A percentile compares a stretch with the other conserved stretches of the same genome.
Conservation (phyloP, 2,888 invertebrate genomes). For the Anthrax anthrax region DNA sequence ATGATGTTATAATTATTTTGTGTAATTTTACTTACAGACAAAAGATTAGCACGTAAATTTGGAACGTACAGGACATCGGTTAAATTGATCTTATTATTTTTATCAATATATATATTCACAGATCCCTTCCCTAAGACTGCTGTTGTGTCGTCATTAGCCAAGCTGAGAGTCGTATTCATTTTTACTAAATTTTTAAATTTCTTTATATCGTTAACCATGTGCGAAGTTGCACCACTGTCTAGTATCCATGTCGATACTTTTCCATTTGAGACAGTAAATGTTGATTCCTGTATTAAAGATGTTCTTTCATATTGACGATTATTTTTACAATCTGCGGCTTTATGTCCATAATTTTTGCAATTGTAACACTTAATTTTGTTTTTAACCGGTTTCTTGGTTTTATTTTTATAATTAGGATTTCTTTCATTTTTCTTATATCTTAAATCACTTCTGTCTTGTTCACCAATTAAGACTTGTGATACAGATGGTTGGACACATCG, state of each 20-base stretch:
- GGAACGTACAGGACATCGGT: not conserved
- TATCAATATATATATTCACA: not conserved
- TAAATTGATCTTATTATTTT: not conserved
- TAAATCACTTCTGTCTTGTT: no score
- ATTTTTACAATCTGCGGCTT: no score
- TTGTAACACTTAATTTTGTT: no score
- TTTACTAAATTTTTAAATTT: not conserved
- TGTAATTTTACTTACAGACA: conserved; percentile 4
- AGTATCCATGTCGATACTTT: not conserved
- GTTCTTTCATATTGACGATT: no score
- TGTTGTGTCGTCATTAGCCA: not conserved
- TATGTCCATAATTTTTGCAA: no score
- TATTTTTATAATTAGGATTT: no score
- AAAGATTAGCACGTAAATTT: not conserved
- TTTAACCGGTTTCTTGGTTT: no score
- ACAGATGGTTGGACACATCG: no score
- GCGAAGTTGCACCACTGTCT: conserved; percentile 5
- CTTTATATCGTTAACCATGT: not conserved
- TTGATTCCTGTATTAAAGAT: no score
- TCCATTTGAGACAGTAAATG: no score
- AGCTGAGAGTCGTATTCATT: not conserved
- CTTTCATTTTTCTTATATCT: no score
- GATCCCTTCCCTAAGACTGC: not conserved
- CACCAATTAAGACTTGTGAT: no score
- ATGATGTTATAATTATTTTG: not conserved